phyloP scores from a whole-genome alignment of 2,888 invertebrate genomes.

The Psylliodes chrysocephalus region DNA sequence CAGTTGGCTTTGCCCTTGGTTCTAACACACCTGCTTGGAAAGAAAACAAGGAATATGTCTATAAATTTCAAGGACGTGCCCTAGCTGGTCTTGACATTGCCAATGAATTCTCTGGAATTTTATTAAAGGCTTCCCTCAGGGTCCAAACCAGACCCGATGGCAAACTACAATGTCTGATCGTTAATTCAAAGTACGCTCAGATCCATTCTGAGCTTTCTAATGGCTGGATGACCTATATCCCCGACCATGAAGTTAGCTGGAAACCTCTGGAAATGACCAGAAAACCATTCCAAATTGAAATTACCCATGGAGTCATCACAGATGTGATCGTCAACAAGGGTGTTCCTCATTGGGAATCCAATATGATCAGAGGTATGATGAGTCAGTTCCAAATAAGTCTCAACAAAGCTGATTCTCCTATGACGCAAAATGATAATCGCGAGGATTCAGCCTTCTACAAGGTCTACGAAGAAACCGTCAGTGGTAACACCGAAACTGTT shows the following conservation, averaged over 20 bases:
- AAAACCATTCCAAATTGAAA: slow-evolving; percentile 71
- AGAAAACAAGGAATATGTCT: slow-evolving; percentile 69
- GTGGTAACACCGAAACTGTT: slow-evolving; percentile 76
- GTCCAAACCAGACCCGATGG: slow-evolving; percentile 68
- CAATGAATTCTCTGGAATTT: slow-evolving; percentile 68
- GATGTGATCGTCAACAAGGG: slow-evolving; percentile 69
- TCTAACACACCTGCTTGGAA: slow-evolving; percentile 67
- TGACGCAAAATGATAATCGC: not conserved
- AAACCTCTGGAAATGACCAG: slow-evolving; percentile 67
- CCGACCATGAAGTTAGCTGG: slow-evolving; percentile 66
- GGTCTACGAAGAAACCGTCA: slow-evolving; percentile 77
- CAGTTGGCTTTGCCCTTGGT: slow-evolving; percentile 60
- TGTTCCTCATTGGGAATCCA: slow-evolving; percentile 72
- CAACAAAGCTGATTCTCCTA: slow-evolving; percentile 56
- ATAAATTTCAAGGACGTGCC: slow-evolving; percentile 68
- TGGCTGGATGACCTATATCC: slow-evolving; percentile 66
- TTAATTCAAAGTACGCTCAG: slow-evolving; percentile 66
- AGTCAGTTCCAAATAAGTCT: slow-evolving; percentile 77
- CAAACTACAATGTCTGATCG: slow-evolving; percentile 62
- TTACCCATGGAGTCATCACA: slow-evolving; percentile 71
- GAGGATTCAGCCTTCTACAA: slow-evolving; percentile 67
- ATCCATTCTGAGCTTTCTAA: slow-evolving; percentile 66
- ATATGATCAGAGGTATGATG: slow-evolving; percentile 75
- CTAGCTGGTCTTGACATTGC: slow-evolving; percentile 69
- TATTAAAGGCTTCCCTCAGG: slow-evolving; percentile 68